These are phyloP conservation scores for Dugesia japonica DNA, from an alignment of 2,888 invertebrate species.

Conservation along the genomic window DNA sequence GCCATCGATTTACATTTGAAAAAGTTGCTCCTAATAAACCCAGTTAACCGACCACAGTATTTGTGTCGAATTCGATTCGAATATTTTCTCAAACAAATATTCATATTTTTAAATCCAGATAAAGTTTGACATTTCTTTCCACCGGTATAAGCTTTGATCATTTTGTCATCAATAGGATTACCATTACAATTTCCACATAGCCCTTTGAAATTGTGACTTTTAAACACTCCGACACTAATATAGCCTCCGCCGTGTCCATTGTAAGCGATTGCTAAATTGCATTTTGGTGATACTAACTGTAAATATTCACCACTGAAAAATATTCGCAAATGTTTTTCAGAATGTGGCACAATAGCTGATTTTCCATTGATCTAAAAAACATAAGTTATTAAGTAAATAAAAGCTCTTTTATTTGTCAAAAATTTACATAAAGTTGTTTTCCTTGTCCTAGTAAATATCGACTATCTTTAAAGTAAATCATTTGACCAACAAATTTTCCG, in stretches of 20 bases:
- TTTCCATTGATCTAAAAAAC: conserved; percentile 21
- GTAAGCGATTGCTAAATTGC: conserved; percentile 9
- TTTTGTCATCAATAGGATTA: not conserved
- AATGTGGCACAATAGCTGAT: not conserved
- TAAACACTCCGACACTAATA: not conserved
- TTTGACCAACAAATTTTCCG: not conserved
- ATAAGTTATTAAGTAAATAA: not conserved
- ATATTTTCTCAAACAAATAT: not conserved
- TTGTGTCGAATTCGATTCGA: not conserved
- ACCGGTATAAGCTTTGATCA: not conserved
- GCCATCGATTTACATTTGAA: not conserved
- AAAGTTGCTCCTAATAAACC: not conserved
- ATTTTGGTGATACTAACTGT: conserved; percentile 7
- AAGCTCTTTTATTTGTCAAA: too few relatives aligned
- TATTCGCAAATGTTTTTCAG: not conserved
- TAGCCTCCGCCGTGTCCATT: conserved; percentile 25
- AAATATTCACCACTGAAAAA: conserved; percentile 29
- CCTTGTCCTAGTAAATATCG: not conserved
- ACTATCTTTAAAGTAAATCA: conserved; percentile 9
- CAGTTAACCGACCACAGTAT: not conserved
- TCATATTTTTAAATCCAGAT: conserved; percentile 7
- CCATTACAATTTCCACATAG: conserved; percentile 28
- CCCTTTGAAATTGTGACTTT: not conserved
- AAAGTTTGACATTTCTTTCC: not conserved
- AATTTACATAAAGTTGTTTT: conserved; percentile 24